Conservation (phyloP, 2,888 invertebrate genomes). For the Agrotis exclamationis region DNA sequence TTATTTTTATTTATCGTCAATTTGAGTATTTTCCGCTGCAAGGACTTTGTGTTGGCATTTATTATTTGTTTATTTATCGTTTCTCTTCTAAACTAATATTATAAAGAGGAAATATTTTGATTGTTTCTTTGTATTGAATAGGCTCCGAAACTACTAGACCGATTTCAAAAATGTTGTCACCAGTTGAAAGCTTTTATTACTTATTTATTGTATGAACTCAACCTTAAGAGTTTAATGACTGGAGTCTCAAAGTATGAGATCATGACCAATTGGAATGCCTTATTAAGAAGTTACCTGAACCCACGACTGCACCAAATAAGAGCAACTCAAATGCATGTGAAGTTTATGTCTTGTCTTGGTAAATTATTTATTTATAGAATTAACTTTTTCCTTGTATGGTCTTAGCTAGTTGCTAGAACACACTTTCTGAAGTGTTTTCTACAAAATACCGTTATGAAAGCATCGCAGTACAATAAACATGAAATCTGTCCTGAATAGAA, state of each 20-base stretch:
- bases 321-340: conserved; percentile 1
- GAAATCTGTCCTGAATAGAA: neutral
- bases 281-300: conserved; percentile 37
- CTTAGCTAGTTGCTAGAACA: conserved; percentile 2
- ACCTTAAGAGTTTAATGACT: conserved; percentile 50
- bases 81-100: no score
- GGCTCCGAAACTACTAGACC: no score
- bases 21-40: conserved; percentile 34
- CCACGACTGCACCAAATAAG: conserved; percentile 31
- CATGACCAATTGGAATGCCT: conserved; percentile 44
- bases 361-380: neutral
- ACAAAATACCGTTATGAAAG: conserved; percentile 18
- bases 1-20: conserved; percentile 34
- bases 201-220: no score
- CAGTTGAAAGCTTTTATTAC: neutral
- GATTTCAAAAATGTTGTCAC: no score
- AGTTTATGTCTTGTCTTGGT: neutral
- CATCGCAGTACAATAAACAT: neutral
- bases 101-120: no score
- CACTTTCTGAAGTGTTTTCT: conserved; percentile 7
- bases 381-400: conserved; percentile 1
- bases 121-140: no score
- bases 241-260: conserved; percentile 41
- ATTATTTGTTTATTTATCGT: neutral
- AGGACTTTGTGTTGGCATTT: neutral